Conservation (phyloP, 2,888 invertebrate species). For the Liodrosophila aerea region DNA sequence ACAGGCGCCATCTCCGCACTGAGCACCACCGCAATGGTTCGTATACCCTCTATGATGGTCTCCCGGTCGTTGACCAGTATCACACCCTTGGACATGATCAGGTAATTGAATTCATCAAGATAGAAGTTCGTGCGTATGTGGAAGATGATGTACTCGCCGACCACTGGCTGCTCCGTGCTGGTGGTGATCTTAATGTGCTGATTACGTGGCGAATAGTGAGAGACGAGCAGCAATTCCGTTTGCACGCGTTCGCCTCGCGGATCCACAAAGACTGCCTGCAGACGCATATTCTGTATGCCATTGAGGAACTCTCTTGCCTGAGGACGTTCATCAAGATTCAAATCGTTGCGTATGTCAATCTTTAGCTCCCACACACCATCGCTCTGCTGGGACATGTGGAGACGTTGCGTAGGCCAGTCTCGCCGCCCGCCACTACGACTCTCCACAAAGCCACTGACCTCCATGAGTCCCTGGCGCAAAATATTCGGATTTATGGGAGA, state of each 20-base stretch:
- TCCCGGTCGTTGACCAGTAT: slow-evolving; percentile 93
- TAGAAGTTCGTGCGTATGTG: slow-evolving; percentile 96
- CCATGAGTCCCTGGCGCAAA: slow-evolving; percentile 86
- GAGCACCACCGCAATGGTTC: slow-evolving; percentile 91
- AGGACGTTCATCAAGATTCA: slow-evolving; percentile 84
- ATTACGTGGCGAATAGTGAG: slow-evolving; percentile 91
- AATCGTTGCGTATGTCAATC: slow-evolving; percentile 88
- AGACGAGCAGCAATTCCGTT: slow-evolving; percentile 88
- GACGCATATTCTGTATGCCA: slow-evolving; percentile 86
- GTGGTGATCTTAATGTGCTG: slow-evolving; percentile 92
- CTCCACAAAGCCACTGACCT: slow-evolving; percentile 86
- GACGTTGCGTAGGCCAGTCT: slow-evolving; percentile 85
- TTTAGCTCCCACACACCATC: slow-evolving; percentile 92
- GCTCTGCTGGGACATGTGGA: slow-evolving; percentile 87
- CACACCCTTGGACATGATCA: slow-evolving; percentile 96
- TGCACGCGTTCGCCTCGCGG: slow-evolving; percentile 86
- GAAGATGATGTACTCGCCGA: slow-evolving; percentile 96
- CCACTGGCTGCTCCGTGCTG: slow-evolving; percentile 91
- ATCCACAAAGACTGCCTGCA: slow-evolving; percentile 84
- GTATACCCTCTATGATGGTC: slow-evolving; percentile 89
- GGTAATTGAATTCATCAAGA: slow-evolving; percentile 93
- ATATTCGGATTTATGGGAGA: slow-evolving; percentile 88
- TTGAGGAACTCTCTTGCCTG: slow-evolving; percentile 86
- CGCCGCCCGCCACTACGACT: slow-evolving; percentile 86
- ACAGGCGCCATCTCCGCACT: slow-evolving; percentile 96